Conservation (phyloP, 2,888 invertebrate species). For the Tromatobia lineatoria region DNA sequence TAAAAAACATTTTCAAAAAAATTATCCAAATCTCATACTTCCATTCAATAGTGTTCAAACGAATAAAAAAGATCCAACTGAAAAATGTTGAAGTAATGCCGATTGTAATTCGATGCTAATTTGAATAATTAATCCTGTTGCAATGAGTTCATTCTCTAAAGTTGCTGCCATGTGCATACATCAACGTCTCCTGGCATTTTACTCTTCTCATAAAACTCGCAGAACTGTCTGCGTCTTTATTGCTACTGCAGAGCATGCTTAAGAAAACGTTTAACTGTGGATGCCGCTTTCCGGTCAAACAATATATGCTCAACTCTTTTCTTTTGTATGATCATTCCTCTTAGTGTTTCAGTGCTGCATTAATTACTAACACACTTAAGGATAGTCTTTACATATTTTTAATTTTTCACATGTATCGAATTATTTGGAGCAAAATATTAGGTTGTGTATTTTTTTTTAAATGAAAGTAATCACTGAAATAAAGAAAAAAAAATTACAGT, state of each 20-base stretch:
- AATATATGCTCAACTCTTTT: not conserved
- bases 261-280: slow-evolving; percentile 11
- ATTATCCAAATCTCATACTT: too few species aligned
- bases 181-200: slow-evolving; percentile 10
- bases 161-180: not conserved
- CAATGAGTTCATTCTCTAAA: not conserved
- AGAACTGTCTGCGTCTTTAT: slow-evolving; percentile 28
- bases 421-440: too few species aligned
- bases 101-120: not conserved
- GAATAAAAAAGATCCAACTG: not conserved
- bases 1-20: too few species aligned
- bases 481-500: too few species aligned
- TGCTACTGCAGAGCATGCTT: not conserved
- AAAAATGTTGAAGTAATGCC: not conserved
- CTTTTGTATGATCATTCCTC: not conserved
- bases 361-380: not conserved
- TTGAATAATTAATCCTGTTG: slow-evolving; percentile 2
- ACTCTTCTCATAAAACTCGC: slow-evolving; percentile 15
- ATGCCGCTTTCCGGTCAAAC: slow-evolving; percentile 13
- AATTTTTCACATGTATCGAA: not conserved
- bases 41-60: not conserved
- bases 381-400: not conserved
- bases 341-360: slow-evolving; percentile 9
- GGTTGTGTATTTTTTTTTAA: too few species aligned
- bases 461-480: not conserved